These are phyloP conservation scores for Falco novaeseelandiae DNA, from an alignment of 2,797 vertebrate species.

Conservation along the genomic window DNA sequence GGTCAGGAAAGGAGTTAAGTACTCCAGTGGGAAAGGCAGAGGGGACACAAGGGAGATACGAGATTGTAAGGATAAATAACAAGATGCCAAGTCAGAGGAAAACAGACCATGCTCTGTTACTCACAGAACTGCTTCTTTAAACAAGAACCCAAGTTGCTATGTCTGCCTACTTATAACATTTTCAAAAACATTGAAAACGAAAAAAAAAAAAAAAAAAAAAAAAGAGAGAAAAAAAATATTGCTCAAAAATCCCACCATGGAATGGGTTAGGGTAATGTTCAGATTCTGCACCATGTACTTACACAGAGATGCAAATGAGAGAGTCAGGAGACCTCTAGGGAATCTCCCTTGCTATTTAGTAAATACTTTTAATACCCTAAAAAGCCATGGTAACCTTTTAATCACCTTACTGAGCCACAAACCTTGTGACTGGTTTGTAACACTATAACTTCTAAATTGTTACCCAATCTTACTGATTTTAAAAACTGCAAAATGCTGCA, in stretches of 20 bases:
- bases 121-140: neutral
- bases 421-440: neutral
- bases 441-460: neutral
- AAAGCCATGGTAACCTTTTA: neutral
- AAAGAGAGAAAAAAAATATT: neutral
- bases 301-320: neutral
- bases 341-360: conserved; percentile 15
- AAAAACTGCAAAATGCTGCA: neutral
- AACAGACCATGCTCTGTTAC: neutral
- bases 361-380: conserved; percentile 28
- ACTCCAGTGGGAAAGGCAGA: neutral
- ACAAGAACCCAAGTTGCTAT: neutral
- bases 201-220: neutral
- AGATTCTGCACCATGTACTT: neutral
- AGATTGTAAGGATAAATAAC: neutral
- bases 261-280: neutral
- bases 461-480: neutral
- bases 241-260: neutral
- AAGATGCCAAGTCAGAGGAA: neutral
- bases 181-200: neutral
- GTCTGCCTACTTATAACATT: neutral
- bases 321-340: neutral
- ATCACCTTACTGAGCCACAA: neutral
- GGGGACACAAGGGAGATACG: neutral
- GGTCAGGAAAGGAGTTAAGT: neutral